Evolutionary conservation across 1,140 invertebrate genomes (phyloP).

Genomic region (Drosophila obscura): DNA sequence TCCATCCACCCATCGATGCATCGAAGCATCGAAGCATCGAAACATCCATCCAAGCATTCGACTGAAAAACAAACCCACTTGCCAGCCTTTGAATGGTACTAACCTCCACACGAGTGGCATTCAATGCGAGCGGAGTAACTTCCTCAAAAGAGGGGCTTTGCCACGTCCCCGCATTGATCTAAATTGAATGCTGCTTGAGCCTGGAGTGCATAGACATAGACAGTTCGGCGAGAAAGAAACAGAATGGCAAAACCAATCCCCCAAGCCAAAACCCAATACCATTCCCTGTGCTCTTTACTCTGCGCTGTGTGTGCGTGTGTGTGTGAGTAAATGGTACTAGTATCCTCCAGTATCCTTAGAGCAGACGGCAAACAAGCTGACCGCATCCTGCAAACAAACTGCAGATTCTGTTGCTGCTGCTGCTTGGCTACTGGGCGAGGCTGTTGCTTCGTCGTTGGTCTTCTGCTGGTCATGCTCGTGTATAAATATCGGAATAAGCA

Average conservation of each 20-base stretch:
- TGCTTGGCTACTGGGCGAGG: neutral
- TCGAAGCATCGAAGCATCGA: slow-evolving; percentile 16
- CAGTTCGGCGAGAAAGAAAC: slow-evolving; percentile 3
- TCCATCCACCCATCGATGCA: slow-evolving; percentile 14
- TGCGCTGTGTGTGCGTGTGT: too few relatives aligned
- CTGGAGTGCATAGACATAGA: slow-evolving; percentile 31
- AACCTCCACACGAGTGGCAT: slow-evolving; percentile 61
- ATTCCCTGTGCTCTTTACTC: slow-evolving; percentile 18
- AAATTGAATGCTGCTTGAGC: slow-evolving; percentile 71
- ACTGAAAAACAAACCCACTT: slow-evolving; percentile 73
- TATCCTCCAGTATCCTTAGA: slow-evolving; percentile 10
- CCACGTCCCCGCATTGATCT: slow-evolving; percentile 57
- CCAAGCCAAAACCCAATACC: slow-evolving; percentile 1
- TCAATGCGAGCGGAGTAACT: slow-evolving; percentile 51
- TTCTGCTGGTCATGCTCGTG: slow-evolving; percentile 54
- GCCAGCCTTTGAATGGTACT: slow-evolving; percentile 52
- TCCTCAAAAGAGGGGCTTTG: slow-evolving; percentile 35
- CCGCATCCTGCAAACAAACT: slow-evolving; percentile 61
- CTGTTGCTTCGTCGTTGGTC: slow-evolving; percentile 39
- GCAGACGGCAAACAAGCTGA: slow-evolving; percentile 11
- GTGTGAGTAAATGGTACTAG: neutral
- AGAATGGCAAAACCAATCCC: slow-evolving; percentile 10
- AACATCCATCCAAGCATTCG: slow-evolving; percentile 27
- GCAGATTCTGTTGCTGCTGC: slow-evolving; percentile 62
- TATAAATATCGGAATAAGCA: slow-evolving; percentile 79